These are phyloP conservation scores for Ceratosolen solmsi DNA, from an alignment of 1,140 invertebrate genomes.

Conservation along the genomic window DNA sequence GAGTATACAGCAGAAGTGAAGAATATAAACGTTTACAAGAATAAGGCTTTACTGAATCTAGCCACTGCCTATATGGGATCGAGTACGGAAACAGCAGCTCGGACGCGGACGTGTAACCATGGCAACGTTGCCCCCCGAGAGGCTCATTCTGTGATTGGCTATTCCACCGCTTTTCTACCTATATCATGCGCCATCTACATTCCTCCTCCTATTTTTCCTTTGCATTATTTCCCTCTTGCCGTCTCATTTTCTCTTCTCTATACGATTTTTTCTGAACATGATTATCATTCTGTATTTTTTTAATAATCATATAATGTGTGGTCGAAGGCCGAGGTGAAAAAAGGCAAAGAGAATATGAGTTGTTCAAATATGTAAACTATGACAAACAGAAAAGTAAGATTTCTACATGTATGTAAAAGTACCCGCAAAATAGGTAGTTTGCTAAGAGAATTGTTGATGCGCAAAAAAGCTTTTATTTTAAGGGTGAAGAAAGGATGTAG, in stretches of 20 bases:
- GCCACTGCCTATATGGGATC: not conserved
- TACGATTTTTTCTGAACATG: constrained; percentile 47
- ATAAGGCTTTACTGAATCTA: not conserved
- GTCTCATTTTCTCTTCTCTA: not conserved
- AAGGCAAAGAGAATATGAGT: too few relatives aligned
- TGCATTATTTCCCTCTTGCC: constrained; percentile 24
- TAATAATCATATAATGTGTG: constrained; percentile 48
- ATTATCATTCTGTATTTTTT: constrained; percentile 66
- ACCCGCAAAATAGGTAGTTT: not conserved
- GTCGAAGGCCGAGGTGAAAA: constrained; percentile 31
- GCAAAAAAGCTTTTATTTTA: constrained; percentile 30
- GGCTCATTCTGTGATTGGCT: constrained; percentile 72
- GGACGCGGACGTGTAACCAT: constrained; percentile 72
- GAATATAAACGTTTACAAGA: not conserved
- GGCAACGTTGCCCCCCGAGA: constrained; percentile 72
- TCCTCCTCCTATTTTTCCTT: not conserved
- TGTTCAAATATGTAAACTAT: too few relatives aligned
- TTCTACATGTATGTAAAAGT: too few relatives aligned
- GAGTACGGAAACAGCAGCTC: constrained; percentile 61
- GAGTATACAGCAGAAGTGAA: not conserved
- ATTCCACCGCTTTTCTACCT: constrained; percentile 70
- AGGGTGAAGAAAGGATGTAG: constrained; percentile 20
- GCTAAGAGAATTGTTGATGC: constrained; percentile 34
- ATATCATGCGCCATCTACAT: constrained; percentile 57
- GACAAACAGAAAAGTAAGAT: too few relatives aligned